Evolutionary conservation across 2,797 vertebrate genomes (phyloP), one percentile per base, ranked within the genome.

Genomic region (Poecile montanus): DNA sequence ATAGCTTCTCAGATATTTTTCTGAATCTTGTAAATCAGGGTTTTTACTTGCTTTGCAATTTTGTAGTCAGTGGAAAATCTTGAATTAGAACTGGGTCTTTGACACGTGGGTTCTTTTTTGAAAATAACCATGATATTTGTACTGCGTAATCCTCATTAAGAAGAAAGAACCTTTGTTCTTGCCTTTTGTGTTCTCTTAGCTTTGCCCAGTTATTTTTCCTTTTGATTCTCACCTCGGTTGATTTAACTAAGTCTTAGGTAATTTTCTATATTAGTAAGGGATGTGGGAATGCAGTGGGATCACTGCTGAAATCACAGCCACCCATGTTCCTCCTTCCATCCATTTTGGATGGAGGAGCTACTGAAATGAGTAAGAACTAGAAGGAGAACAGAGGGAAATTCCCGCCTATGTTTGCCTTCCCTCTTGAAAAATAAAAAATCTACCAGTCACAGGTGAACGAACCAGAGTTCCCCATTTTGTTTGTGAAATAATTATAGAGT

Each of bases 201-300:
- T 87, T 90, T 87, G 51, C 40, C 29, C 82, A 34, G 42, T 82
- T 92, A 56, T 50, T 92, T 29, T 29, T 89, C 30, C 34, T 83
- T 92, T 66, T 83, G 40, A 54, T 83, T 91, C 40, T 89, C 58
- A 86, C 78, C 56, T 70, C 7, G 5, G n/a, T 92, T 88, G 92
- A 70, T 89, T 92, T 83, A 78, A 77, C 73, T 81, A 61, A 40
- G 0, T 81, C 51, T 74, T 57, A 67, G 44, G 51, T 71, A 0
- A 1, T 47, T 45, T 65, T 91, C 83, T 88, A 8, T 87, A 23
- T 82, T 94, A 83, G 61, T 57, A 74, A 60, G 25, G 27, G 42
- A 25, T 74, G 57, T 94, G 87, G 67, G 82, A 91, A 91, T 80
- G 29, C 48, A 79, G 67, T 87, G 84, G 84, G 88, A 90, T 94